These are phyloP conservation scores for Pseudochaenichthys georgianus DNA, from an alignment of 2,797 vertebrate species.

Conservation along the genomic window DNA sequence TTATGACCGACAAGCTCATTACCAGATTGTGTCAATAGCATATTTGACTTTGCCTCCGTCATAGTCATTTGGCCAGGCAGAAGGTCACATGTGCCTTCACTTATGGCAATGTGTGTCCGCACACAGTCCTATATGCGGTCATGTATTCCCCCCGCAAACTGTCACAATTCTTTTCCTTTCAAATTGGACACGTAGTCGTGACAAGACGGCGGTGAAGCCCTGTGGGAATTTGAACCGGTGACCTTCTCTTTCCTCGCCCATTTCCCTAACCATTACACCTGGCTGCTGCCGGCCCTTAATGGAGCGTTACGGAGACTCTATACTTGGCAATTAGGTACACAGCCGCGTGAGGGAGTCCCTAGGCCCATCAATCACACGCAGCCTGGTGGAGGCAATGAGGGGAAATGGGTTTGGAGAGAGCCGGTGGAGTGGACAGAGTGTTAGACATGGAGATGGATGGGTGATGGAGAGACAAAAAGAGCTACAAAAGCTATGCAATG, in stretches of 20 bases:
- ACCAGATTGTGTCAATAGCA: slow-evolving; percentile 54
- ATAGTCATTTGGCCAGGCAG: not conserved
- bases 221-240: slow-evolving; percentile 73
- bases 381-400: slow-evolving; percentile 59
- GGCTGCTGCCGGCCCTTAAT: slow-evolving; percentile 74
- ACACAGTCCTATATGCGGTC: not conserved
- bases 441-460: slow-evolving; percentile 61
- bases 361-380: slow-evolving; percentile 80
- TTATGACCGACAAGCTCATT: slow-evolving; percentile 68
- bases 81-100: slow-evolving; percentile 42
- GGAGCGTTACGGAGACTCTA: slow-evolving; percentile 74
- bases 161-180: slow-evolving; percentile 60
- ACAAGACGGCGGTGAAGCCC: slow-evolving; percentile 43
- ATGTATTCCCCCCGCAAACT: slow-evolving; percentile 38
- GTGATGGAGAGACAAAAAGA: slow-evolving; percentile 21
- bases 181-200: slow-evolving; percentile 41
- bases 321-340: slow-evolving; percentile 75
- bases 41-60: slow-evolving; percentile 55
- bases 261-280: slow-evolving; percentile 80
- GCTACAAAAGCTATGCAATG: slow-evolving; percentile 26
- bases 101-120: slow-evolving; percentile 34
- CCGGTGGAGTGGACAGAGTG: slow-evolving; percentile 52
- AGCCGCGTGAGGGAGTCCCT: slow-evolving; percentile 66
- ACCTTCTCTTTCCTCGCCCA: slow-evolving; percentile 76
- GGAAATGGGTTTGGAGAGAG: slow-evolving; percentile 71